phyloP scores from a whole-genome alignment of 2,888 invertebrate genomes.

The Ischnura elegans region DNA sequence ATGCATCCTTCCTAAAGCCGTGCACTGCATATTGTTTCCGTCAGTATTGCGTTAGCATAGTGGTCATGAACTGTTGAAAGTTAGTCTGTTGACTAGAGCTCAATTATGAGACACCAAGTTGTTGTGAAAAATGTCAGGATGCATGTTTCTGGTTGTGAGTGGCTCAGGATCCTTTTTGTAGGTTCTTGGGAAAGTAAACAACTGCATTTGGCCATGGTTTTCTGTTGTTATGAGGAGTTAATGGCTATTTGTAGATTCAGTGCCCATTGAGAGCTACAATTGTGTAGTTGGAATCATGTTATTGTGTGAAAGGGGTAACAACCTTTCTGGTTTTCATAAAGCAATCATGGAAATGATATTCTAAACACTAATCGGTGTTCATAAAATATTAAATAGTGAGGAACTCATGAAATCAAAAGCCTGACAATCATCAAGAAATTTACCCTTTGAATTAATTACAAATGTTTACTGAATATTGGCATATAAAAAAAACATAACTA shows the following conservation, averaged over 20 bases:
- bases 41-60: too few relatives aligned
- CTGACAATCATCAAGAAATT: neutral
- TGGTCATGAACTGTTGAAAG: neutral
- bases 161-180: neutral
- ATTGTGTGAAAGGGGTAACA: neutral
- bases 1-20: too few relatives aligned
- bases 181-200: neutral
- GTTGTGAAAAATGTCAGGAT: neutral
- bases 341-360: neutral
- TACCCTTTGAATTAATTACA: neutral
- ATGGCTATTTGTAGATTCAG: neutral
- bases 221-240: neutral
- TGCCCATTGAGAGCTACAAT: neutral
- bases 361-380: neutral
- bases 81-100: constrained; percentile 14
- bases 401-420: neutral
- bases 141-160: neutral
- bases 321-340: neutral
- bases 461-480: too few relatives aligned
- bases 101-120: constrained; percentile 16
- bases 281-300: neutral
- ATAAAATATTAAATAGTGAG: neutral
- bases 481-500: neutral
- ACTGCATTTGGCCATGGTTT: neutral
- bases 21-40: too few relatives aligned